Evolutionary conservation across 2,797 vertebrate species (phyloP), one percentile per base, ranked within the genome.

Genomic region (Balearica regulorum): DNA sequence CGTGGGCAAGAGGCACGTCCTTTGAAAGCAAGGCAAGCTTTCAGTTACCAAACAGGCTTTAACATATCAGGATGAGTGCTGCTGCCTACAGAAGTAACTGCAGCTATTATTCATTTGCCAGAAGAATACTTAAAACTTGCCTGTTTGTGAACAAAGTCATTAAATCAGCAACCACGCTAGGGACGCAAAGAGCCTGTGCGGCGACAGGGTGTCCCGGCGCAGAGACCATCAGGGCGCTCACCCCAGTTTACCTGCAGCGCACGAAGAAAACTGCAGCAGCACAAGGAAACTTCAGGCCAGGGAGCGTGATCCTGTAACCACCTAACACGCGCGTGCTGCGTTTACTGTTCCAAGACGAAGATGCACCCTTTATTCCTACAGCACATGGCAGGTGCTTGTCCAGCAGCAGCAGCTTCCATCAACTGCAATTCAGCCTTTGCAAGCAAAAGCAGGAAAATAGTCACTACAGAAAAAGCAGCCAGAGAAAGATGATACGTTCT

Each of bases 151-250:
- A 44, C 26, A 75, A 12, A 51, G 35, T 16, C 31, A n/a, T 46
- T 83, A 75, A 49, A 70, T 44, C 55, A 35, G 21, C 20, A 44
- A 10, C 28, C 17, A 25, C 0, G 1, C 7, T 2, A 57, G 0
- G 13, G 14, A 24, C 14, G 61, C 25, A 71, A 39, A 66, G 76
- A 35, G 60, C 13, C 37, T 4, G 16, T 31, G 41, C 48, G 71
- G 37, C 2, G 3, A 81, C 44, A 58, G 28, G 11, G 41, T 20
- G 20, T 20, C 37, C n/a, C 0, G 0, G 33, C 0, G 5, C 39
- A 60, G 35, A 55, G 19, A 20, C 29, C 33, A 1, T 37, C 3
- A 13, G 43, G 60, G 48, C 2, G 13, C 51, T n/a, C 65, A 39
- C 24, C 39, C 91, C 43, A 15, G 16, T 10, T 33, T 3, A 43